Base-by-base conservation (phyloP, 2,888 invertebrate species). In the Caenorhabditis japonica region DNA sequence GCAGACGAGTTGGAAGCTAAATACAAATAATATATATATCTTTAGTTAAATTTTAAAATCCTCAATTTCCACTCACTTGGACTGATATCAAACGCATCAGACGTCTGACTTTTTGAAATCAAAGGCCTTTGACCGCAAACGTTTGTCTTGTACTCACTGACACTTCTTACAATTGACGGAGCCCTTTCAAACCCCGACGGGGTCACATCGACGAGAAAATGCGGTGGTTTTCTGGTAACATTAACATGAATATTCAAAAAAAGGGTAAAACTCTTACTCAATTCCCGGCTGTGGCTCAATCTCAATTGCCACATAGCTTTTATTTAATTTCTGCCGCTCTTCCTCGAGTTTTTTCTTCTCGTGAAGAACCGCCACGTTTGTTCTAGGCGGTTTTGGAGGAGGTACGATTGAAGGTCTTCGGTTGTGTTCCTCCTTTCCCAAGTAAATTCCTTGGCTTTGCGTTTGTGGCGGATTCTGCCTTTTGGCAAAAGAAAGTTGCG, bases 161-260 rank as follows among this genome's bases (percentile, higher is more conserved):
- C 83, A 68, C 84, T 85, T 25, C 87, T 77, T 2, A 88, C 86
- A 71, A 89, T 88, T 15, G 88, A 83, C 15, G 75, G 59, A 19
- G 55, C 56, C 23, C 73, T 30, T 10, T 64, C 49, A 38, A 72
- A 64, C 43, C 33, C 47, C 36, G 44, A 56, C 12, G 51, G 49
- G 7, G 49, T 44, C 52, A 62, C 49, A 46, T 62, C 62, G 21
- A 71, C 62, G 46, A 71, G 36, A 17, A 62, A 46, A 7, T 71
- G 46, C 0, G 21, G 15, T 5, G 71, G 62, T 39, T 58, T 71
- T 23, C 56, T 56, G 30, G 19, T 13, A 46, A 46, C 7, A 10
- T 5, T 4, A 15, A 7, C 23, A 17, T 38, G 43, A 43, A 17
- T 3, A 4, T 19, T 19, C 2, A 39, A n/a, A n/a, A n/a, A 15